Base-by-base conservation (phyloP, 1,140 invertebrate genomes). In the Cyclina sinensis region DNA sequence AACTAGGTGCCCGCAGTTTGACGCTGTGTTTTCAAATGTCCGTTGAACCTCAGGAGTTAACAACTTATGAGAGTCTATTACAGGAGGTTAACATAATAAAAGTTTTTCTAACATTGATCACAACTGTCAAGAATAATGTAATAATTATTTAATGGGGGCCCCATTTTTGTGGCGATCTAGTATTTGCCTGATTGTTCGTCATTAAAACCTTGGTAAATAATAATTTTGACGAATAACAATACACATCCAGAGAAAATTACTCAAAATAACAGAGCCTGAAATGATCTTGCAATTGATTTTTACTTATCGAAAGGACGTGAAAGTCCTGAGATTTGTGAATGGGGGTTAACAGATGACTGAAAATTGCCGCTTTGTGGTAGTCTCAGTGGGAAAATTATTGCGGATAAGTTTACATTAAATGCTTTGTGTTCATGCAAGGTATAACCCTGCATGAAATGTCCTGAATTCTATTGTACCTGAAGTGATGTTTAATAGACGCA, bases 381-480 rank as follows among this genome's bases (percentile, higher is more conserved):
- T 78, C 74, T 2, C 74, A 46, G 74, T 51, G 74, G 74, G 74
- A 51, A 78, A 51, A 78, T 51, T 18, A 35, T 51, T 51, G 46
- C 46, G 74, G 74, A 78, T 78, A 78, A 78, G 74, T 78, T 78
- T 78, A 78, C 74, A 78, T 78, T 78, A 78, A 78, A 51, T 35
- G 74, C 74, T 51, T 78, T 78, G 74, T 78, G 21, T 54, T 46
- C 43, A 48, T 78, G 74, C 74, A 57, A 78, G 48, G 48, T 54
- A 78, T 30, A 51, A 54, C 16, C 1, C 30, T 51, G 65, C 65
- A 70, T 32, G 32, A 39, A 70, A 70, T 16, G 32, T 70, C 24
- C 65, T 39, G 14, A 37, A 37, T 14, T 2, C 65, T n/a, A 70
- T 70, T 70, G 65, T 70, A 39, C 32, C 3, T 70, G 16, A 70